Evolutionary conservation across 1,140 invertebrate genomes (phyloP), one percentile per base, ranked within the genome.

Genomic region (Drosophila santomea): DNA sequence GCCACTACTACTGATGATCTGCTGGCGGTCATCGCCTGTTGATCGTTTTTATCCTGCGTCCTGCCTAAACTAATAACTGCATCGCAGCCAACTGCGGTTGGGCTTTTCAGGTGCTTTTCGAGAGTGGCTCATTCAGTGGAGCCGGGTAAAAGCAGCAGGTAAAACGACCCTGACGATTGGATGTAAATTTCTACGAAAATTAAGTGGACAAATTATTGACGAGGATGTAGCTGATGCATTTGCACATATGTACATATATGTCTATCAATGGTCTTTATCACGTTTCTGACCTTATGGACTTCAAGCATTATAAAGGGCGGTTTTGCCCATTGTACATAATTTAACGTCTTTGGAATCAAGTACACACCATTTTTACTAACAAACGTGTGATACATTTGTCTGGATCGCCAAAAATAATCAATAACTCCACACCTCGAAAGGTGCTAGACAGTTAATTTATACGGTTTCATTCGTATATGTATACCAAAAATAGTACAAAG

Each of bases 1-100:
- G 75, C 66, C 56, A 58, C 58, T 78, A 47, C 48, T 51, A 47
- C 61, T 75, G 59, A 73, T 67, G 56, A 78, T 78, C 50, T 75
- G 69, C 74, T 51, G 80, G 44, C 72, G 62, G 72, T 45, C 69
- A 67, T 71, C 23, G 41, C 44, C 25, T 72, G 44, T 36, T 58
- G 68, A 58, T 83, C 56, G 62, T 11, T 43, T 41, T 60, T 50
- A 44, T 63, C 59, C 59, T 80, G 51, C 59, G 48, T 63, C 59
- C 59, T 80, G 51, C 59, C 63, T 43, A 81, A 84, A 81, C 80
- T 91, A 80, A 83, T 88, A 91, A 88, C 79, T 89, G 39, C 74
- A 62, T 44, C 74, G 63, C 20, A 20, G 20, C 20, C 20, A 20
- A 20, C 20, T 90, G 82, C 77, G 82, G 82, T 78, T 69, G 50